Base-by-base conservation (phyloP, 1,140 invertebrate species). In the Tribolium castaneum region DNA sequence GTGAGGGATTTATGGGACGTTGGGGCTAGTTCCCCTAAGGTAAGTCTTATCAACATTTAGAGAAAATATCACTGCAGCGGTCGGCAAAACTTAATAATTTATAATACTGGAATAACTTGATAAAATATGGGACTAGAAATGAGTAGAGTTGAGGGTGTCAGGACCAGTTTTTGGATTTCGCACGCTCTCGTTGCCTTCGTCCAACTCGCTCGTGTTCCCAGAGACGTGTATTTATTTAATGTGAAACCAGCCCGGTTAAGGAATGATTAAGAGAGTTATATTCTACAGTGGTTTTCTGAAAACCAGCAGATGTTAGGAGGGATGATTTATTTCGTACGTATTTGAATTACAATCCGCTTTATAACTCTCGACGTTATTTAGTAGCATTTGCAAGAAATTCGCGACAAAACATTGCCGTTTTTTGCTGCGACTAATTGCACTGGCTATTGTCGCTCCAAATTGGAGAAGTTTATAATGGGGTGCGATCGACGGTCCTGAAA, bases 241-340 rank as follows among this genome's bases (percentile, higher is more conserved):
- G 51, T 73, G 76, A 59, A 80, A 80, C 45, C 71, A 62, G 39
- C 56, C 30, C 78, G 39, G 54, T 49, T 76, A 80, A 79, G 78
- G 77, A 82, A 82, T 82, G 80, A 82, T 82, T 82, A 82, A 82
- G 77, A 80, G 80, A 52, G 79, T 79, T 82, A 80, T 79, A 79
- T 79, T 79, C 75, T 78, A 75, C 77, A 49, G 79, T 74, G 79
- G 79, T 78, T 78, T 76, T 54, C 81, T 78, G 81, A 81, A 82
- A 82, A 79, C 80, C 75, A 82, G 77, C 81, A 82, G 81, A 82
- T 82, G 81, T 78, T 81, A 76, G 39, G 35, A 6, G 72, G 71
- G 50, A 82, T 82, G 81, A 82, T 82, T 82, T 82, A 82, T 80
- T 39, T 73, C 7, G 14, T 25, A 72, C 54, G 73, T 76, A 82